A percentile compares a stretch with the other conserved stretches of the same genome.
phyloP scores from a whole-genome alignment of 1,140 invertebrate species.

The Glossosoma conforme region DNA sequence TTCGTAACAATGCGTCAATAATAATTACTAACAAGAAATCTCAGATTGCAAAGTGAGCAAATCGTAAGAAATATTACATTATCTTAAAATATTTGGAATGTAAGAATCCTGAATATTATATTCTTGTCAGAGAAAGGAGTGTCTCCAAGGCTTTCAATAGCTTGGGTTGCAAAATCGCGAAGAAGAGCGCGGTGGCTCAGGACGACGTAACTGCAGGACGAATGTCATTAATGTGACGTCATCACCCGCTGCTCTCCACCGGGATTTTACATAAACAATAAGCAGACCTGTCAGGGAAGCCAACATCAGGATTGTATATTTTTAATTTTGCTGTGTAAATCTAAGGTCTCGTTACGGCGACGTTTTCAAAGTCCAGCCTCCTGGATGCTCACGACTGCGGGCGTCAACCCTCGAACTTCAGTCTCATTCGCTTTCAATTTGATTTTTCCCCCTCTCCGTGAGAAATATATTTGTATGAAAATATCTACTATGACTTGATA shows the following conservation, averaged over 20 bases:
- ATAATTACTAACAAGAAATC: no score
- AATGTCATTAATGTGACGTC: slow-evolving; percentile 16
- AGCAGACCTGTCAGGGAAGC: not conserved
- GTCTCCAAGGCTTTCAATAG: no score
- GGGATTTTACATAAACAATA: slow-evolving; percentile 21
- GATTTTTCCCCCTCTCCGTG: slow-evolving; percentile 8
- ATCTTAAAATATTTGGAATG: no score
- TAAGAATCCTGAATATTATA: no score
- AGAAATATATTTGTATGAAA: slow-evolving; percentile 26
- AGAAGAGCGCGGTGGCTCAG: slow-evolving; percentile 30
- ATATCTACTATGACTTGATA: slow-evolving; percentile 29
- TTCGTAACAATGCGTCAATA: no score
- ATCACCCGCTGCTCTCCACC: slow-evolving; percentile 27
- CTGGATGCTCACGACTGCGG: slow-evolving; percentile 10
- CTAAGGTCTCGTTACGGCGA: not conserved
- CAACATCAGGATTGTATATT: not conserved
- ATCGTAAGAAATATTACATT: no score
- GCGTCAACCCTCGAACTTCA: slow-evolving; percentile 18
- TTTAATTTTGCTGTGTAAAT: slow-evolving; percentile 4
- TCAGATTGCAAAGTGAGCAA: no score
- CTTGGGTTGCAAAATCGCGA: slow-evolving; percentile 22
- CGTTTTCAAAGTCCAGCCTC: slow-evolving; percentile 30
- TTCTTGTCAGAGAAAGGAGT: no score
- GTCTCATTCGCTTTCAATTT: no score
- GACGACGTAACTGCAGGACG: slow-evolving; percentile 21